Conservation (phyloP, 2,888 invertebrate species). For the Gerris lacustris region DNA sequence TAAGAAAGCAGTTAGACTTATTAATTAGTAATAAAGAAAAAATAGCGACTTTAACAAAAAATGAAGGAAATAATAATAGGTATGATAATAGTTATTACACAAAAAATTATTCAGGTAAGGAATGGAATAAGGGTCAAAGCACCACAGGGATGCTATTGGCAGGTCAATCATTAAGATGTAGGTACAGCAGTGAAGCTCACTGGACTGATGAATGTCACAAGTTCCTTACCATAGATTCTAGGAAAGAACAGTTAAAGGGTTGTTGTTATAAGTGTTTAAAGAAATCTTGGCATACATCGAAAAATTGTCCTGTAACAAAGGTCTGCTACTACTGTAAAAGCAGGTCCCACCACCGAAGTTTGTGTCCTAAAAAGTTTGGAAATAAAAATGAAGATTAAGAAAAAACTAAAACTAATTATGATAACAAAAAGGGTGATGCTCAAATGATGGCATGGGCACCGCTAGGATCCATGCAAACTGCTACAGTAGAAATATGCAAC, state of each 20-base stretch:
- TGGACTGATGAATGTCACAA: not conserved
- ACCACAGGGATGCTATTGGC: too few relatives aligned
- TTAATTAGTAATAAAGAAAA: not conserved
- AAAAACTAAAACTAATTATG: too few relatives aligned
- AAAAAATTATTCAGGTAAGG: not conserved
- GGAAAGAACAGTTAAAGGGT: not conserved
- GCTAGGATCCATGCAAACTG: too few relatives aligned
- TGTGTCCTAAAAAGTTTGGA: too few relatives aligned
- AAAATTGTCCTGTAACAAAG: not conserved
- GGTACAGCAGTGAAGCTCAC: not conserved
- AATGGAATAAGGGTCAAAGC: not conserved
- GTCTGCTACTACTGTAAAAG: too few relatives aligned
- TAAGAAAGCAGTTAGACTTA: not conserved
- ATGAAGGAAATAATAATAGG: too few relatives aligned
- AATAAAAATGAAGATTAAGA: too few relatives aligned
- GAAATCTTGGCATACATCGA: not conserved
- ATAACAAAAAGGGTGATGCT: too few relatives aligned
- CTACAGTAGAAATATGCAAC: too few relatives aligned
- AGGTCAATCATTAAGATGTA: not conserved
- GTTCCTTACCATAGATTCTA: not conserved
- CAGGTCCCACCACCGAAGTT: too few relatives aligned
- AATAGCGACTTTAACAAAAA: not conserved
- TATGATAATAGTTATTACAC: too few relatives aligned
- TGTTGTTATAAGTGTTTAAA: not conserved
- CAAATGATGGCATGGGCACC: too few relatives aligned